phyloP scores from a whole-genome alignment of 2,113 vertebrate genomes.

The Apaloderma vittatum region DNA sequence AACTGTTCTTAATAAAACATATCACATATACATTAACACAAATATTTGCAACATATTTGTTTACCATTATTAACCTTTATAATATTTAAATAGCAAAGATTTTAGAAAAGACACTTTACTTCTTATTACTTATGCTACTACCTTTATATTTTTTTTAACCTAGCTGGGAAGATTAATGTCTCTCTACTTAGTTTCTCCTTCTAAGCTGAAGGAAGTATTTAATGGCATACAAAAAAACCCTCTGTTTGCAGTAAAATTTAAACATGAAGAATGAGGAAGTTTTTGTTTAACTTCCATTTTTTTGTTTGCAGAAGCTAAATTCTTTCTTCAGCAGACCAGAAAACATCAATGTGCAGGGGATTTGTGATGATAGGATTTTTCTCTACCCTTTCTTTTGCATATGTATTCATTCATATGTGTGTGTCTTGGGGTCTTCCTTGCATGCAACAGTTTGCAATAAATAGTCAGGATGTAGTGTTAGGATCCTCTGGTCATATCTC shows the following conservation, averaged over 20 bases:
- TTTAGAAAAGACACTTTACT: neutral
- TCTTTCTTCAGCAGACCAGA: neutral
- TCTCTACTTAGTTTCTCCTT: neutral
- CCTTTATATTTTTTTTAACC: neutral
- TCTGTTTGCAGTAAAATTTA: neutral
- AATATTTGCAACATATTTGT: neutral
- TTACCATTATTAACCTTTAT: neutral
- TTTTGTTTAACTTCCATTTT: neutral
- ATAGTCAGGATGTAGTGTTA: neutral
- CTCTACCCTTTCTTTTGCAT: neutral
- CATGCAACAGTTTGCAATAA: neutral
- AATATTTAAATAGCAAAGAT: neutral
- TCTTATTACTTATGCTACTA: neutral
- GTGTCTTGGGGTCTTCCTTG: neutral
- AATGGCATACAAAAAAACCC: neutral
- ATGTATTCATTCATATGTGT: rapidly evolving
- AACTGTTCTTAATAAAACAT: neutral
- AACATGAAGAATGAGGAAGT: neutral
- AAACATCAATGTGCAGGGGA: neutral
- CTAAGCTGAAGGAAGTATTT: neutral
- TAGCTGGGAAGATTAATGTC: neutral
- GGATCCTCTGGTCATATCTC: neutral
- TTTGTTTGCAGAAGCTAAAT: neutral
- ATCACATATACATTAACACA: neutral
- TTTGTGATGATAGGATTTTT: neutral